A percentile compares a stretch with the other conserved stretches of the same genome.
Conservation (phyloP, 2,888 invertebrate genomes). For the Hirtodrosophila alboralis region DNA sequence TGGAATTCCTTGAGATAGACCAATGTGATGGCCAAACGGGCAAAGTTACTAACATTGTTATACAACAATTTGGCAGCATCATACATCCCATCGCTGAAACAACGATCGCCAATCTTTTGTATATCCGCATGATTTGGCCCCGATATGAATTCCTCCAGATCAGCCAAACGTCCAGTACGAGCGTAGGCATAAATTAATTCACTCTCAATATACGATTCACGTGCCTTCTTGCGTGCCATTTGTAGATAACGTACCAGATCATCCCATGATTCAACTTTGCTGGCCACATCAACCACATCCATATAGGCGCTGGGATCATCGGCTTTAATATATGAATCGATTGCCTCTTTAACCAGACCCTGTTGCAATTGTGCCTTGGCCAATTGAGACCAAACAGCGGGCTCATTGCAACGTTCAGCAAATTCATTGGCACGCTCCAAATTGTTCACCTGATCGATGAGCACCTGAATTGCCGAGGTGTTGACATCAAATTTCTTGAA, state of each 20-base stretch:
- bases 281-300: conserved; percentile 98
- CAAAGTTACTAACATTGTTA: conserved; percentile 99
- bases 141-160: conserved; percentile 99
- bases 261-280: conserved; percentile 97
- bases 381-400: conserved; percentile 99
- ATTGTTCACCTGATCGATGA: conserved; percentile 98
- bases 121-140: conserved; percentile 99
- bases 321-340: conserved; percentile 99
- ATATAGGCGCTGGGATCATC: conserved; percentile 99
- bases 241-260: conserved; percentile 96
- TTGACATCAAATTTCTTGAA: conserved; percentile 99
- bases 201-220: conserved; percentile 99
- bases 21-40: conserved; percentile 97
- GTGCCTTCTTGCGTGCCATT: conserved; percentile 99
- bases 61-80: conserved; percentile 99
- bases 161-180: conserved; percentile 97
- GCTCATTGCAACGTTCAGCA: conserved; percentile 99
- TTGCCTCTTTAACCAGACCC: conserved; percentile 98
- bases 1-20: conserved; percentile 99
- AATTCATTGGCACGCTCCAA: conserved; percentile 99
- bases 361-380: conserved; percentile 97
- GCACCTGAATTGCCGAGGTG: conserved; percentile 98
- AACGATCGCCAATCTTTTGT: conserved; percentile 99
- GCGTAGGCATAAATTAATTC: conserved; percentile 99
- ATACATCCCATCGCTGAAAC: conserved; percentile 99